A percentile compares a stretch with the other conserved stretches of the same genome.
These are phyloP conservation scores for Myiagra hebetior DNA, from an alignment of 2,113 vertebrate genomes.

Conservation along the genomic window DNA sequence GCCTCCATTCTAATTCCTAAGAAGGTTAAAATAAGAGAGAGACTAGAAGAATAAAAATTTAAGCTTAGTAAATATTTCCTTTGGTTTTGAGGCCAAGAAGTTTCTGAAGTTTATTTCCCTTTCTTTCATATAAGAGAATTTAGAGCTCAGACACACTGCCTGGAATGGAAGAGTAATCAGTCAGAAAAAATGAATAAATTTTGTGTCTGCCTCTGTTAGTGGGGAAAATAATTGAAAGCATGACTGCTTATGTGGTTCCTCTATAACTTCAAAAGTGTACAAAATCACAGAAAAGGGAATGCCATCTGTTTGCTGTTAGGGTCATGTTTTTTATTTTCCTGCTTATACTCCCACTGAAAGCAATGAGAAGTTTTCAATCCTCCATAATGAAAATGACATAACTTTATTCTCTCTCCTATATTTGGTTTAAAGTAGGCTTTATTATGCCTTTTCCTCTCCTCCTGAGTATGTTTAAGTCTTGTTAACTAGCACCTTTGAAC, in stretches of 20 bases:
- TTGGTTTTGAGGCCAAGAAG: conserved; percentile 37
- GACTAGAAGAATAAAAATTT: conserved; percentile 43
- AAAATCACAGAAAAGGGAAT: conserved; percentile 65
- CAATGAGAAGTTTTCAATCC: conserved; percentile 45
- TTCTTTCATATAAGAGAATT: conserved; percentile 54
- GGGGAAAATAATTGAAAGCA: conserved; percentile 78
- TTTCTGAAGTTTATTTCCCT: conserved; percentile 61
- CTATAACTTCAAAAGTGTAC: conserved; percentile 74
- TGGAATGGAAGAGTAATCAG: conserved; percentile 70
- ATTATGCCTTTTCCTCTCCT: conserved; percentile 29
- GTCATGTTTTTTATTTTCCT: conserved; percentile 70
- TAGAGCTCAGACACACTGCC: conserved; percentile 39
- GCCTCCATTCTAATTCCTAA: not conserved
- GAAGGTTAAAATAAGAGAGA: not conserved
- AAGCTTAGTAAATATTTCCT: conserved; percentile 50
- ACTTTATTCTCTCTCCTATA: conserved; percentile 41
- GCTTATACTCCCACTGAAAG: conserved; percentile 64
- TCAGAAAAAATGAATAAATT: conserved; percentile 70
- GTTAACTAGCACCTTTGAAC: not conserved
- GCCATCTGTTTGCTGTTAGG: conserved; percentile 79
- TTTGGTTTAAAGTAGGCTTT: conserved; percentile 24
- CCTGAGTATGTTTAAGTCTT: not conserved
- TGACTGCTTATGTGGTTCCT: conserved; percentile 67
- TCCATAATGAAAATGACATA: conserved; percentile 64
- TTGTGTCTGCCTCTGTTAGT: conserved; percentile 67